Evolutionary conservation across 2,113 vertebrate species (phyloP).

Genomic region (Anguilla japonica): DNA sequence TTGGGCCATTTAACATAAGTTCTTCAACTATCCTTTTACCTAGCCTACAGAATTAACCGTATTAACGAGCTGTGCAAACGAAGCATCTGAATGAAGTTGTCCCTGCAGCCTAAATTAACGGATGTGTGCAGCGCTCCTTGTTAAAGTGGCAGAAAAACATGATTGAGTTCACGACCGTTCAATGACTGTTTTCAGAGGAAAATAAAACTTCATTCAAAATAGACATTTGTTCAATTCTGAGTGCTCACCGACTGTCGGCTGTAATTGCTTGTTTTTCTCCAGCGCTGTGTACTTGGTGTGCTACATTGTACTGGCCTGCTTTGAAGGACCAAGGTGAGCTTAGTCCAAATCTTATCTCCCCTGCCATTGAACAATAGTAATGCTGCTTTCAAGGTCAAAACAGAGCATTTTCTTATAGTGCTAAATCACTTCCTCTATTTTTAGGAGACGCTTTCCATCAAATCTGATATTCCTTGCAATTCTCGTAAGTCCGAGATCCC

Average conservation of each 20-base stretch:
- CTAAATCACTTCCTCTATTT: conserved; percentile 14
- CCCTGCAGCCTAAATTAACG: neutral
- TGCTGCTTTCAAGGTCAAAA: neutral
- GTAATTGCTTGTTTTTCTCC: neutral
- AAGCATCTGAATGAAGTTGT: neutral
- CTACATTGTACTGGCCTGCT: neutral
- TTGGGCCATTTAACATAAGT: neutral
- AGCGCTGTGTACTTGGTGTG: neutral
- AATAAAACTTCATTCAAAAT: neutral
- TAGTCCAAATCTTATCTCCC: neutral
- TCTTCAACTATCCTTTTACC: neutral
- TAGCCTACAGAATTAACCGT: neutral
- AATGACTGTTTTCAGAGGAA: neutral
- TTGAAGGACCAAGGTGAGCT: conserved; percentile 80
- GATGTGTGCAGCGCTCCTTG: neutral
- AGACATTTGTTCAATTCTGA: neutral
- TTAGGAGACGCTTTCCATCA: conserved; percentile 92
- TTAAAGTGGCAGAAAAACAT: neutral
- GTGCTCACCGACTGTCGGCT: neutral
- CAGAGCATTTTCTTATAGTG: neutral
- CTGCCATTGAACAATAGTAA: neutral
- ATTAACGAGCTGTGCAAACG: neutral
- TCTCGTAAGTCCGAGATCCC: conserved; percentile 79
- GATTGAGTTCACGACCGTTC: neutral
- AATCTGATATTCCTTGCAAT: conserved; percentile 85